These are phyloP conservation scores for Zeugodacus cucurbitae DNA, from an alignment of 1,140 invertebrate species.

Conservation along the genomic window DNA sequence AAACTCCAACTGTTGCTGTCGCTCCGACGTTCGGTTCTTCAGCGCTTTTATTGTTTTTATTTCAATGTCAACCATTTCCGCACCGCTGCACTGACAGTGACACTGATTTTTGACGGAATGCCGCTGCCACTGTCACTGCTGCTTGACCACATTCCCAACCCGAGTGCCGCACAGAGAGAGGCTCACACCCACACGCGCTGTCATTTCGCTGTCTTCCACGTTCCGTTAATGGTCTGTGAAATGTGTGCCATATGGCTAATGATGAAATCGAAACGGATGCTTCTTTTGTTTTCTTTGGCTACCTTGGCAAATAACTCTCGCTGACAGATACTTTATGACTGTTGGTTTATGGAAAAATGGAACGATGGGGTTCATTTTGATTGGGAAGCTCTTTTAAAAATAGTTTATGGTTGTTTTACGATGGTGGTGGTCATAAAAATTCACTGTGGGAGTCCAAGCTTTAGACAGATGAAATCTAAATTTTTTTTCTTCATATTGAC, in stretches of 20 bases:
- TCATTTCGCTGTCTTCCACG: not conserved
- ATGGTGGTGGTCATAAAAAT: too few relatives aligned
- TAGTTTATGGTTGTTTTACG: too few relatives aligned
- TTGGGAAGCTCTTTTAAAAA: too few relatives aligned
- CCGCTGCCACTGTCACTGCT: not conserved
- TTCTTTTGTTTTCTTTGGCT: not conserved
- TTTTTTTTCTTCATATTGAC: too few relatives aligned
- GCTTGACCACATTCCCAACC: not conserved
- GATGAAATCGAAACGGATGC: constrained; percentile 14
- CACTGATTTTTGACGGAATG: constrained; percentile 24
- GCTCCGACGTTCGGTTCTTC: not conserved
- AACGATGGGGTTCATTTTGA: not conserved
- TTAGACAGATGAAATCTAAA: too few relatives aligned
- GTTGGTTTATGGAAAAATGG: too few relatives aligned
- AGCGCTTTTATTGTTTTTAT: not conserved
- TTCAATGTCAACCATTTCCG: constrained; percentile 30
- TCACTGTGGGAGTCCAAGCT: too few relatives aligned
- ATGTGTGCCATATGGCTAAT: constrained; percentile 36
- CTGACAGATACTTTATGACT: not conserved
- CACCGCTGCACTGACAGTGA: not conserved
- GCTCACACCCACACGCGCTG: not conserved
- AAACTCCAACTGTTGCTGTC: not conserved
- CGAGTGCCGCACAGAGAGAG: not conserved
- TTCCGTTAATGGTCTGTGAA: constrained; percentile 5
- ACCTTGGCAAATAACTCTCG: constrained; percentile 16